Base-by-base conservation (phyloP, 2,888 invertebrate genomes). In the Galerucella nymphaeae region DNA sequence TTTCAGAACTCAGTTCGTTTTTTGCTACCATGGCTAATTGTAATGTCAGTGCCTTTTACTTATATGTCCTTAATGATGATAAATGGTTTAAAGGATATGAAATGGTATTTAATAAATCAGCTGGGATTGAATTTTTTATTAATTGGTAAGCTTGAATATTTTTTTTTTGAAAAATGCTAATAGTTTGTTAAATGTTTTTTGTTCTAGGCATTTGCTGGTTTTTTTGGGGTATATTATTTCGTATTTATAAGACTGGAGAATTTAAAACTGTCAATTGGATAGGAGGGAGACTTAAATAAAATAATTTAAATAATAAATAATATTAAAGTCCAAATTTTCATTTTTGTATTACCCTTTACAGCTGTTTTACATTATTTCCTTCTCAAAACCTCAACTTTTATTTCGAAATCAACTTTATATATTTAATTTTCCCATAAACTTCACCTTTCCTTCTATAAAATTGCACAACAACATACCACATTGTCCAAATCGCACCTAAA, bases 401-500 rank as follows among this genome's bases (percentile, higher is more conserved):
- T 53, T 53, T 53, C 16, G 53, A 53, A 53, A 53, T 18, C 16
- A 53, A 18, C 18, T 16, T 53, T 10, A 18, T 9, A 18, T 53
- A 53, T 53, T 53, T 53, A 53, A 53, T 18, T 53, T 53, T 53
- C 18, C 16, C 53, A 53, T 42, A 18, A 23, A 58, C 2, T 50
- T 14, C 13, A 64, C 45, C 55, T 20, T 68, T 23, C 41, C 62
- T 13, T 3, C 66, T n/a, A 38, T 69, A 68, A 18, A 57, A 75
- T 58, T 70, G 59, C 14, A 75, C 2, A 10, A 75, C 71, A 4
- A 65, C 45, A 57, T 62, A 72, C 75, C 75, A 75, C 18, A 70
- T 71, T 5, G 61, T 48, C 75, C 75, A 75, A 53, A 66, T 58
- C 11, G 55, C n/a, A 69, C 73, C 75, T 75, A 42, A 66, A 75